Evolutionary conservation across 2,113 vertebrate genomes (phyloP).

Genomic region (Motacilla alba): DNA sequence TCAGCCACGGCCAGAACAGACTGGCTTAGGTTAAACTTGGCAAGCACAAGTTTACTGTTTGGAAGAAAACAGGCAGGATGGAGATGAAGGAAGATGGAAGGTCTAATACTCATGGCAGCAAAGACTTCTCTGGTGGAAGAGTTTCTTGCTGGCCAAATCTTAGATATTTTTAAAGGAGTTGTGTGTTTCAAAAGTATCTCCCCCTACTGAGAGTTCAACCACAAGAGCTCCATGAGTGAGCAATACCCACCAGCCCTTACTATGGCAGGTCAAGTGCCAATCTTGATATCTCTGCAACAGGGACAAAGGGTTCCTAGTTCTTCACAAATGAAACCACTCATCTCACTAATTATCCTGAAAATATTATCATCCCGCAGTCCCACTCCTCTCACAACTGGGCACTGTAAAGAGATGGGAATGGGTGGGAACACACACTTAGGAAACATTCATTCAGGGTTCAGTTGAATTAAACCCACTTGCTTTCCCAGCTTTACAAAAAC

Average conservation of each 20-base stretch:
- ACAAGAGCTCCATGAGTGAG: background rate
- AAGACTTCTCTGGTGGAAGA: background rate
- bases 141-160: background rate
- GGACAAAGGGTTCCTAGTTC: background rate
- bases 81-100: background rate
- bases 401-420: background rate
- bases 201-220: background rate
- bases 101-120: background rate
- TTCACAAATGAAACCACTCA: background rate
- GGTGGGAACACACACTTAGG: background rate
- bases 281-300: background rate
- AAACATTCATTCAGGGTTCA: background rate
- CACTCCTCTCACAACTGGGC: background rate
- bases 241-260: background rate
- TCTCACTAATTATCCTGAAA: background rate
- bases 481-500: background rate
- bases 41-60: too few species aligned
- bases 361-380: background rate
- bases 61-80: background rate
- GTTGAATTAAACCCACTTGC: conserved; percentile 9
- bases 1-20: background rate
- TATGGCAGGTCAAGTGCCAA: background rate
- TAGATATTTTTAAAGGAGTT: background rate
- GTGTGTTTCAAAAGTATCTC: background rate
- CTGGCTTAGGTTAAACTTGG: background rate